Percentiles rank a stretch among this genome's conserved stretches.
Evolutionary conservation across 2,888 invertebrate species (phyloP).

Genomic region (Cactoblastis cactorum): DNA sequence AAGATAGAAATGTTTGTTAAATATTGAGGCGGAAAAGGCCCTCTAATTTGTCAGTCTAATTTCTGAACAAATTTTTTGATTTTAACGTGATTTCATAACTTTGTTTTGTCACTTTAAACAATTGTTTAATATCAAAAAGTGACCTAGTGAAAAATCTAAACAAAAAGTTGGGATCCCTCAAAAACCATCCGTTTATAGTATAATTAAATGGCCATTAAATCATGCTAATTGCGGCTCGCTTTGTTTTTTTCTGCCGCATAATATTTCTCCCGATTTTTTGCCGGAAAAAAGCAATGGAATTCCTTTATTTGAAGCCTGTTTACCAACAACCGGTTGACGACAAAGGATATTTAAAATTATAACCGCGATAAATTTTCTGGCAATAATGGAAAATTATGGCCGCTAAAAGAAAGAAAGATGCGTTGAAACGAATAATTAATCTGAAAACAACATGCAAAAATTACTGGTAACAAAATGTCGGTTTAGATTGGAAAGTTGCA

Average conservation of each 20-base stretch:
- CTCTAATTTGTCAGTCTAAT: no score
- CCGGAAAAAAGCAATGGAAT: conserved; percentile 59
- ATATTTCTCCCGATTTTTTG: conserved; percentile 48
- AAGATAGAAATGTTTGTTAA: no score
- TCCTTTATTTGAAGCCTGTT: conserved; percentile 74
- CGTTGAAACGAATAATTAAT: conserved; percentile 16
- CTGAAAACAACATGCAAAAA: conserved; percentile 17
- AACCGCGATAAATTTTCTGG: conserved; percentile 61
- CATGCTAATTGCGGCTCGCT: conserved; percentile 70
- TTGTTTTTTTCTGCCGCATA: conserved; percentile 68
- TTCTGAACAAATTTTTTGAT: no score
- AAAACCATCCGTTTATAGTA: conserved; percentile 69
- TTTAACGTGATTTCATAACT: no score
- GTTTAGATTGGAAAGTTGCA: background rate
- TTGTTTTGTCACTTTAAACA: no score
- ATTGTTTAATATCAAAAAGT: background rate
- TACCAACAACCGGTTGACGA: conserved; percentile 61
- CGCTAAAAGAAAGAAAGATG: conserved; percentile 15
- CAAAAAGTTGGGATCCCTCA: conserved; percentile 34
- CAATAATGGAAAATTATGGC: conserved; percentile 30
- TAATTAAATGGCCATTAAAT: conserved; percentile 76
- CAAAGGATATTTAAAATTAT: conserved; percentile 72
- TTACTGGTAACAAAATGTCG: background rate
- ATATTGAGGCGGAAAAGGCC: no score
- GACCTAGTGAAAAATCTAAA: conserved; percentile 16